Conservation (phyloP, 2,113 vertebrate species). For the Panthera leo region DNA sequence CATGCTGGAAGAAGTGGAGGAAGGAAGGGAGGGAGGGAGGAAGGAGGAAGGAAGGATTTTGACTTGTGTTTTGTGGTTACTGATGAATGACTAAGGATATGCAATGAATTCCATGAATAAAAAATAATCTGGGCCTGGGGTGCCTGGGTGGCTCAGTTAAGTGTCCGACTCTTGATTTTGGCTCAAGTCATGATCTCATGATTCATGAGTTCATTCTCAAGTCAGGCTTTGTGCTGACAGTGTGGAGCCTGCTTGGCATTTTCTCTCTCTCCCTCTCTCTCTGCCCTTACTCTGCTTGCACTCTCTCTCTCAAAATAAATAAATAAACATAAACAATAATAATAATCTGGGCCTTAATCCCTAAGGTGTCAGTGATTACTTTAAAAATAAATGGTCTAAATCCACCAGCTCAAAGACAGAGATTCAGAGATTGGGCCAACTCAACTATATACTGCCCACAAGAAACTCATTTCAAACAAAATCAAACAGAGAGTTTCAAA, state of each 20-base stretch:
- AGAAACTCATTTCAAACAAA: slow-evolving; percentile 37
- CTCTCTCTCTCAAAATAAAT: no score
- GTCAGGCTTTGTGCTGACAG: no score
- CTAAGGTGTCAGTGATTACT: neutral
- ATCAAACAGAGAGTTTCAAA: neutral
- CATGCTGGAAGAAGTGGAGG: neutral
- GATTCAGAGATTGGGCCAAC: neutral
- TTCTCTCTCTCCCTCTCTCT: no score
- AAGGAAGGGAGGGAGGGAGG: neutral
- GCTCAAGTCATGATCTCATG: no score
- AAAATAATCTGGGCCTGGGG: neutral
- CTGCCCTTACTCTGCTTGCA: no score
- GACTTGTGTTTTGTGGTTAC: neutral
- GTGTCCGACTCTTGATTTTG: no score
- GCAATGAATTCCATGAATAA: neutral
- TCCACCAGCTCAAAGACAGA: neutral
- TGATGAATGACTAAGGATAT: neutral
- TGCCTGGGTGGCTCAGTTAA: no score
- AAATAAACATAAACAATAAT: neutral
- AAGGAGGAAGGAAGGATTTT: neutral
- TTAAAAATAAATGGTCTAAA: slow-evolving; percentile 19
- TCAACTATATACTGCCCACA: neutral
- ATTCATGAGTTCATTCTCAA: no score
- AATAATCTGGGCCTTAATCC: neutral
- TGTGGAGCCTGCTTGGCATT: no score